These are phyloP conservation scores for Busseola fusca DNA, from an alignment of 2,888 invertebrate genomes.

Conservation along the genomic window DNA sequence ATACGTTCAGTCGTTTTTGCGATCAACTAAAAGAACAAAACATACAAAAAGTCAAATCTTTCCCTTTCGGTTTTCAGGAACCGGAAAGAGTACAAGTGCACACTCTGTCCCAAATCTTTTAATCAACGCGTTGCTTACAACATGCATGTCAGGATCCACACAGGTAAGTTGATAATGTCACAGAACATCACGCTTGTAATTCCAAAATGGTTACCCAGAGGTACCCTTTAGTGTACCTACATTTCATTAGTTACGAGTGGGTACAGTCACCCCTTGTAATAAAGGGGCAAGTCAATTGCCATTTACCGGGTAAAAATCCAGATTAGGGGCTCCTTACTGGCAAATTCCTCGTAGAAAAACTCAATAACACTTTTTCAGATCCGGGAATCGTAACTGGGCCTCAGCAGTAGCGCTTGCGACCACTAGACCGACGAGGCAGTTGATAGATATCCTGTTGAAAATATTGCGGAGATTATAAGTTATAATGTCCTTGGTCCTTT, in stretches of 20 bases:
- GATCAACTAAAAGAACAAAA: too few relatives aligned
- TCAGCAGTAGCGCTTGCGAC: not conserved
- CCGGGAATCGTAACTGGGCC: not conserved
- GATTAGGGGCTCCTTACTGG: not conserved
- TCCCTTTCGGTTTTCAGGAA: conserved; percentile 86
- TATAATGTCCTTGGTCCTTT: not conserved
- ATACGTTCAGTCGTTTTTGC: not conserved
- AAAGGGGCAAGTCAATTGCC: not conserved
- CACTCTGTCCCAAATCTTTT: conserved; percentile 94
- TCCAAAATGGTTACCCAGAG: not conserved
- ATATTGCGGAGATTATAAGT: not conserved
- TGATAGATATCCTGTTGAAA: not conserved
- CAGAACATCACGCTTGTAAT: not conserved
- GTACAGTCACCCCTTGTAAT: not conserved
- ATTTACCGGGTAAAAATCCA: not conserved
- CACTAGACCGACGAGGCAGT: not conserved
- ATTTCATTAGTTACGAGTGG: not conserved
- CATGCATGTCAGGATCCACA: conserved; percentile 95
- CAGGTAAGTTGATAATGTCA: conserved; percentile 81
- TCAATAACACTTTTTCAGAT: not conserved
- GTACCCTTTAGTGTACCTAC: not conserved
- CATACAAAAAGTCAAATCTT: not conserved
- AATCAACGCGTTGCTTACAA: conserved; percentile 96
- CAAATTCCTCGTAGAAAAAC: not conserved
- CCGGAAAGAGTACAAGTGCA: conserved; percentile 94